Evolutionary conservation across 2,888 invertebrate species (phyloP).

Genomic region (Rhagonycha fulva): DNA sequence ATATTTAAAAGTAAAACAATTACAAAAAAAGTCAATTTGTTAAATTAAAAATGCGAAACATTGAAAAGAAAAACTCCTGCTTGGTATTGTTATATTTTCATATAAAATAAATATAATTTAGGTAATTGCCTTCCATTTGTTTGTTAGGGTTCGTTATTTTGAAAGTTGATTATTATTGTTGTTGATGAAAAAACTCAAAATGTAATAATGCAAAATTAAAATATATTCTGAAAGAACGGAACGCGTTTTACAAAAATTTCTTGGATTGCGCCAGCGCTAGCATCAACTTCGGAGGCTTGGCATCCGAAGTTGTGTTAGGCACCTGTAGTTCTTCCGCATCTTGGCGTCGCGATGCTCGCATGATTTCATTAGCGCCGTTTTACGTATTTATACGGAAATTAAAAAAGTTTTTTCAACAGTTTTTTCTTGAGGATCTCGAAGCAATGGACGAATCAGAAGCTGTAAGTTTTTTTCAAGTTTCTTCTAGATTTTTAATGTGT

Average conservation of each 20-base stretch:
- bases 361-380: background rate
- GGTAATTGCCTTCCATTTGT: background rate
- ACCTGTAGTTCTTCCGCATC: slow-evolving; percentile 27
- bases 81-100: background rate
- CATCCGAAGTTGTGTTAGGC: slow-evolving; percentile 9
- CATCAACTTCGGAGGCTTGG: slow-evolving; percentile 12
- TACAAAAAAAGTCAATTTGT: too few relatives aligned
- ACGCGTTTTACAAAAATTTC: background rate
- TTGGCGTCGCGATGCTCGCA: slow-evolving; percentile 14
- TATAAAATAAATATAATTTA: background rate
- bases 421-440: background rate
- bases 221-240: background rate
- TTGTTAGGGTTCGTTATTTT: background rate
- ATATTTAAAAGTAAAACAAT: too few relatives aligned
- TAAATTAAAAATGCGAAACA: too few relatives aligned
- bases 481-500: background rate
- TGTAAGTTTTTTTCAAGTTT: slow-evolving; percentile 1
- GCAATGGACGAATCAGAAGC: slow-evolving; percentile 24
- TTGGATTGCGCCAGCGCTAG: slow-evolving; percentile 27
- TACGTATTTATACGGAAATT: background rate
- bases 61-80: background rate
- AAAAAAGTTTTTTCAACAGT: background rate
- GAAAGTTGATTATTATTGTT: background rate
- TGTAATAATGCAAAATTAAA: background rate
- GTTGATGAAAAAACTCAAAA: background rate